Percentiles rank a stretch among this genome's conserved stretches.
These are phyloP conservation scores for Brachionichthys hirsutus DNA, from an alignment of 2,113 vertebrate species.

Conservation along the genomic window DNA sequence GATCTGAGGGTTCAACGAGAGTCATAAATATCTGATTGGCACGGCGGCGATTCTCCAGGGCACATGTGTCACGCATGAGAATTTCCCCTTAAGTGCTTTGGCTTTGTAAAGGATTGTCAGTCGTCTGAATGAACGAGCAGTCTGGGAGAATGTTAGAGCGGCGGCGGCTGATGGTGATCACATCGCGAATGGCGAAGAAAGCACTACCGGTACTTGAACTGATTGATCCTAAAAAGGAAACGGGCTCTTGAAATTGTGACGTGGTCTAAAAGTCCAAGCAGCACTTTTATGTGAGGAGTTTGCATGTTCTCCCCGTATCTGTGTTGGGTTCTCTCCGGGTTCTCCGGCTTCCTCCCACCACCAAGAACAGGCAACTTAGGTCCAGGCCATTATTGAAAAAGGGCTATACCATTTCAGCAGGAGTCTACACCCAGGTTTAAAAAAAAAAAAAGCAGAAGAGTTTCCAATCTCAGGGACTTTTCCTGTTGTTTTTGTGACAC, in stretches of 20 bases:
- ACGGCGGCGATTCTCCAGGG: constrained; percentile 13
- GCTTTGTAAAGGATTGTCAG: constrained; percentile 21
- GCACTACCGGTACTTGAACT: constrained; percentile 14
- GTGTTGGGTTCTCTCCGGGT: no score
- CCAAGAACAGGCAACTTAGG: no score
- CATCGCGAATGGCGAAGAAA: not conserved
- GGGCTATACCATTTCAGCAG: constrained; percentile 24
- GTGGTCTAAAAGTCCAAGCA: constrained; percentile 18
- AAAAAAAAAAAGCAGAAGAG: constrained; percentile 12
- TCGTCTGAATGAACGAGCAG: no score
- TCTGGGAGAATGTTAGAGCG: no score
- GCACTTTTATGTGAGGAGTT: constrained; percentile 47
- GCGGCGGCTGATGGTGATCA: no score
- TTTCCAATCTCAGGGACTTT: constrained; percentile 25
- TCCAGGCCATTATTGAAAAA: no score
- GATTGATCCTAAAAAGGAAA: constrained; percentile 21
- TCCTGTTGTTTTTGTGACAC: constrained; percentile 27
- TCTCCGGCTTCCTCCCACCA: no score
- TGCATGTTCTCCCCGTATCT: no score
- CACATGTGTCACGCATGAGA: constrained; percentile 10
- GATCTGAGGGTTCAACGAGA: constrained; percentile 31
- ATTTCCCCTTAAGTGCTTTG: not conserved
- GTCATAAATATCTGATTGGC: constrained; percentile 59
- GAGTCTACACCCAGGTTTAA: constrained; percentile 7
- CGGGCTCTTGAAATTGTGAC: constrained; percentile 1